A percentile compares a stretch with the other conserved stretches of the same genome.
These are phyloP conservation scores for Rhagoletis zephyria DNA, from an alignment of 1,140 invertebrate genomes.

Conservation along the genomic window DNA sequence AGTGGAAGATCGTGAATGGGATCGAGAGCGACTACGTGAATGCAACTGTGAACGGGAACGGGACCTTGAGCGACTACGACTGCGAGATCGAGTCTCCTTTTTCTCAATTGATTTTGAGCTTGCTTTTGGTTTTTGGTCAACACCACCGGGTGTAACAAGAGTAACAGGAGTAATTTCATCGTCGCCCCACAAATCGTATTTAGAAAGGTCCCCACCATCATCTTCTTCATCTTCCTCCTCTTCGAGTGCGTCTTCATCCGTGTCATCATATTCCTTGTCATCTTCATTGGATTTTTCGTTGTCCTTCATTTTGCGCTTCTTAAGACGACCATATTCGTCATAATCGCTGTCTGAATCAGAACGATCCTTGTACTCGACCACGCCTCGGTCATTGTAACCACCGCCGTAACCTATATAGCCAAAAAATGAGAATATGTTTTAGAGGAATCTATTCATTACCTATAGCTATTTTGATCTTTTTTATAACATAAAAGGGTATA, in stretches of 20 bases:
- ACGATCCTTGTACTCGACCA: slow-evolving; percentile 92
- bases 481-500: not conserved
- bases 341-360: slow-evolving; percentile 92
- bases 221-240: slow-evolving; percentile 78
- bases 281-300: slow-evolving; percentile 70
- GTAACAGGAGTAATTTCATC: slow-evolving; percentile 70
- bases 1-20: slow-evolving; percentile 65
- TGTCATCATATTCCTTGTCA: slow-evolving; percentile 66
- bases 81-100: slow-evolving; percentile 19
- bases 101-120: slow-evolving; percentile 45
- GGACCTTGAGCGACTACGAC: slow-evolving; percentile 60
- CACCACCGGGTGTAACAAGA: slow-evolving; percentile 56
- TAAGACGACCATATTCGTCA: slow-evolving; percentile 94
- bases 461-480: not conserved
- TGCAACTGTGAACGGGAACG: slow-evolving; percentile 59
- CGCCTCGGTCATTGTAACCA: slow-evolving; percentile 93
- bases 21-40: slow-evolving; percentile 57
- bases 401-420: slow-evolving; percentile 81
- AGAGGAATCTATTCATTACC: too few species aligned
- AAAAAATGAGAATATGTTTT: not conserved
- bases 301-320: slow-evolving; percentile 78
- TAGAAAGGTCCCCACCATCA: slow-evolving; percentile 85
- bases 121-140: slow-evolving; percentile 71
- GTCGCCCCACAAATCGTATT: slow-evolving; percentile 86
- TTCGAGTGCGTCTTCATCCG: slow-evolving; percentile 69